These are phyloP conservation scores for Leptoteleia sp. DNA, from an alignment of 1,140 invertebrate species.

Conservation along the genomic window DNA sequence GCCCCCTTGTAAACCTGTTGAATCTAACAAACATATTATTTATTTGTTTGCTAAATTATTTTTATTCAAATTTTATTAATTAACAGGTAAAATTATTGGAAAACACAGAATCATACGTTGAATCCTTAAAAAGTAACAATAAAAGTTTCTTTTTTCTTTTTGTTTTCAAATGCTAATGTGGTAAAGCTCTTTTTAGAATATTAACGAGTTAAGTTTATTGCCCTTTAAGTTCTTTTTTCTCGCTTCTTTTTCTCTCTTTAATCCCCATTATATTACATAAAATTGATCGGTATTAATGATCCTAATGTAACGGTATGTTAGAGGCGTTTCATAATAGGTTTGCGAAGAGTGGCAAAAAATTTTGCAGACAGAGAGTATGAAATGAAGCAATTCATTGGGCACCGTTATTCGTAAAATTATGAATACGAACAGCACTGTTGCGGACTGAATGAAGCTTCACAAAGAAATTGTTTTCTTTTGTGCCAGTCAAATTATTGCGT, in stretches of 20 bases:
- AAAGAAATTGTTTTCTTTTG: constrained; percentile 33
- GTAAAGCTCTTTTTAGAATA: too few species aligned
- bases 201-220: too few species aligned
- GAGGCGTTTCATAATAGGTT: constrained; percentile 4
- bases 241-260: not conserved
- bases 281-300: constrained; percentile 23
- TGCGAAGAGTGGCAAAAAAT: constrained; percentile 33
- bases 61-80: too few species aligned
- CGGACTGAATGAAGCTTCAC: constrained; percentile 7
- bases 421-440: constrained; percentile 27
- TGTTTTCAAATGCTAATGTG: too few species aligned
- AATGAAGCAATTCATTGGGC: constrained; percentile 43
- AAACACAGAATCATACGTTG: too few species aligned
- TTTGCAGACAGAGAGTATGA: constrained; percentile 13
- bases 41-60: too few species aligned
- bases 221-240: too few species aligned
- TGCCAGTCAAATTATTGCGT: constrained; percentile 19
- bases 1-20: too few species aligned
- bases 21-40: too few species aligned
- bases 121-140: too few species aligned
- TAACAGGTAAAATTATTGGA: too few species aligned
- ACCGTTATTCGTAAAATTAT: constrained; percentile 44
- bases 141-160: too few species aligned
- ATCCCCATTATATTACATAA: constrained; percentile 7
- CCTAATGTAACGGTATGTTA: constrained; percentile 30